Evolutionary conservation across 30 jellyfish, hydroid and myxozoan genomes (phyloP).

Genomic region (Phacellophora camtschatica): DNA sequence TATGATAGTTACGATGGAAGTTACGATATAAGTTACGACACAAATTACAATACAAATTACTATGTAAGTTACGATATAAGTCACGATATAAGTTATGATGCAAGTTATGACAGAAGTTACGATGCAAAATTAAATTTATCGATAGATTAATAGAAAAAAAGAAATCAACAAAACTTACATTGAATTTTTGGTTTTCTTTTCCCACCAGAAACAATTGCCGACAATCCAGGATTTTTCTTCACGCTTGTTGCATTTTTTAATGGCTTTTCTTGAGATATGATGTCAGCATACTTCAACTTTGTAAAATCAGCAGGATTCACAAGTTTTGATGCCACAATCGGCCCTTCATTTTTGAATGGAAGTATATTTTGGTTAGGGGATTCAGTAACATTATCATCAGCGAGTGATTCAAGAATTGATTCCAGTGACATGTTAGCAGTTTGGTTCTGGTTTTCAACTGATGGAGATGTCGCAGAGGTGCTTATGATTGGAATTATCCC

Average conservation of each 20-base stretch:
- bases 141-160: not conserved
- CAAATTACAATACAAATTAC: too few species aligned
- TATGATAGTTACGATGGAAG: too few species aligned
- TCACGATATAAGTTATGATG: not conserved
- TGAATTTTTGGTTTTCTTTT: slow-evolving; percentile 22
- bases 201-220: slow-evolving; percentile 47
- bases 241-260: not conserved
- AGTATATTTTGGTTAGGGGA: not conserved
- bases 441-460: not conserved
- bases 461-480: not conserved
- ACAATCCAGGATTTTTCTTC: slow-evolving; percentile 28
- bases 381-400: slow-evolving; percentile 13
- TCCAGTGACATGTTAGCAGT: slow-evolving; percentile 16
- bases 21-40: too few species aligned
- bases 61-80: too few species aligned
- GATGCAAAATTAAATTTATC: too few species aligned
- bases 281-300: not conserved
- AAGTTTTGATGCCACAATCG: slow-evolving; percentile 21
- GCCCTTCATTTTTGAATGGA: slow-evolving; percentile 59
- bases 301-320: slow-evolving; percentile 57
- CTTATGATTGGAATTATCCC: not conserved
- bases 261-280: too few species aligned
- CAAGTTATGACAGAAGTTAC: too few species aligned
- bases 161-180: slow-evolving; percentile 8
- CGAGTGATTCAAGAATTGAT: slow-evolving; percentile 19